These are phyloP conservation scores for Parazoanthus darwini DNA, from an alignment of 92 coral and sea anemone genomes.

Conservation along the genomic window DNA sequence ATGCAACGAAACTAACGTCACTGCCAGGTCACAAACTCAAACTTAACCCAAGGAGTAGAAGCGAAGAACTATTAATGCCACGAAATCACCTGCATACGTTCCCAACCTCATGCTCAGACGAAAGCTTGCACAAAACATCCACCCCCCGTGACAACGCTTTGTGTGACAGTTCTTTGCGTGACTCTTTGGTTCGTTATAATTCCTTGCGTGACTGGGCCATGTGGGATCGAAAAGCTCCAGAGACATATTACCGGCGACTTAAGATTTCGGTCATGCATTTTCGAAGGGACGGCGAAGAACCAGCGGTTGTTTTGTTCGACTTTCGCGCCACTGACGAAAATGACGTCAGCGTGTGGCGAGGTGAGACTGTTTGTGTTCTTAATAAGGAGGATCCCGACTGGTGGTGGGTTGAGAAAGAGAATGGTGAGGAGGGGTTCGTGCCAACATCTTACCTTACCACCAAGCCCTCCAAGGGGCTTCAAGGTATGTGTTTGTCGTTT, in stretches of 20 bases:
- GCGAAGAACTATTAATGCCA: conserved; percentile 49
- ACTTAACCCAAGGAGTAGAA: conserved; percentile 23
- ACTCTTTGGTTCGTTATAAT: not conserved
- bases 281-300: conserved; percentile 64
- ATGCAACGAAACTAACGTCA: conserved; percentile 28
- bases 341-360: conserved; percentile 72
- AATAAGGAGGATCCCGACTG: conserved; percentile 82
- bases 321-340: conserved; percentile 75
- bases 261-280: conserved; percentile 68
- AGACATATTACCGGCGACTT: conserved; percentile 66
- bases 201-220: not conserved
- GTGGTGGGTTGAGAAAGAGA: conserved; percentile 79
- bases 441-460: conserved; percentile 65
- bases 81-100: conserved; percentile 20
- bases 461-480: conserved; percentile 25
- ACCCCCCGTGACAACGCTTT: conserved; percentile 42
- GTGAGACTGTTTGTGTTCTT: conserved; percentile 70
- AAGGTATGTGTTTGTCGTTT: conserved; percentile 27
- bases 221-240: conserved; percentile 49
- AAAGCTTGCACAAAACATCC: conserved; percentile 28
- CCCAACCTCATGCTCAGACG: conserved; percentile 16
- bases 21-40: conserved; percentile 40
- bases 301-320: conserved; percentile 67
- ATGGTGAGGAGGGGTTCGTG: conserved; percentile 79
- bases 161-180: conserved; percentile 54